Conservation (phyloP, 2,113 vertebrate genomes). For the Heteronetta atricapilla region DNA sequence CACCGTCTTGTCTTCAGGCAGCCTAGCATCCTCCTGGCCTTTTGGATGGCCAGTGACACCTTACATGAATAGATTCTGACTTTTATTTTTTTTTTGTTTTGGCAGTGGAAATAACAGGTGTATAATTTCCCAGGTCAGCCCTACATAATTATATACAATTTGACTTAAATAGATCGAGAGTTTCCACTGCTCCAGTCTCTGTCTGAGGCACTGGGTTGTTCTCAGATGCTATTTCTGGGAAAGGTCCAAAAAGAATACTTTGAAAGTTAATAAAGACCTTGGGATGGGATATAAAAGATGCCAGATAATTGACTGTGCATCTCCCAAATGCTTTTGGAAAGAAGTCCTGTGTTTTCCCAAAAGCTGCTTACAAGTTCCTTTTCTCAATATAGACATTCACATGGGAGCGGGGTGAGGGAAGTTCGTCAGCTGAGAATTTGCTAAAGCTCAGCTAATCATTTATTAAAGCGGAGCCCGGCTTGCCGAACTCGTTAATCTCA, state of each 20-base stretch:
- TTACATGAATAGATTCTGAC: not conserved
- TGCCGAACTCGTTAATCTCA: conserved; percentile 66
- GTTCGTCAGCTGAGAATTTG: conserved; percentile 54
- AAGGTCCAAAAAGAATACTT: not conserved
- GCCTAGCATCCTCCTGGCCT: not conserved
- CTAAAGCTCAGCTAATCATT: conserved; percentile 70
- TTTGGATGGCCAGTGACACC: not conserved
- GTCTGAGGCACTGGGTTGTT: not conserved
- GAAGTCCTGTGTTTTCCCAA: not conserved
- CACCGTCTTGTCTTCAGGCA: not conserved
- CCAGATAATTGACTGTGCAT: not conserved
- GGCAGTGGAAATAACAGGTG: conserved; percentile 50
- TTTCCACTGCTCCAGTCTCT: conserved; percentile 18
- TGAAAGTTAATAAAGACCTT: conserved; percentile 9
- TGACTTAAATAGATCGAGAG: conserved; percentile 43
- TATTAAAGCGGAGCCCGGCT: conserved; percentile 46
- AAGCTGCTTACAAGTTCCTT: not conserved
- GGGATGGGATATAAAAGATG: not conserved
- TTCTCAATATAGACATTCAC: not conserved
- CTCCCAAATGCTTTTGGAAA: not conserved
- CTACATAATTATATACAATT: conserved; percentile 51
- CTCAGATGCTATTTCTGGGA: conserved; percentile 22
- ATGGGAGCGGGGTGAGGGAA: not conserved
- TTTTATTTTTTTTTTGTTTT: not conserved
- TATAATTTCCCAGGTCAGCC: conserved; percentile 43